These are phyloP conservation scores for Lithophane socia DNA, from an alignment of 2,888 invertebrate species.

Conservation along the genomic window DNA sequence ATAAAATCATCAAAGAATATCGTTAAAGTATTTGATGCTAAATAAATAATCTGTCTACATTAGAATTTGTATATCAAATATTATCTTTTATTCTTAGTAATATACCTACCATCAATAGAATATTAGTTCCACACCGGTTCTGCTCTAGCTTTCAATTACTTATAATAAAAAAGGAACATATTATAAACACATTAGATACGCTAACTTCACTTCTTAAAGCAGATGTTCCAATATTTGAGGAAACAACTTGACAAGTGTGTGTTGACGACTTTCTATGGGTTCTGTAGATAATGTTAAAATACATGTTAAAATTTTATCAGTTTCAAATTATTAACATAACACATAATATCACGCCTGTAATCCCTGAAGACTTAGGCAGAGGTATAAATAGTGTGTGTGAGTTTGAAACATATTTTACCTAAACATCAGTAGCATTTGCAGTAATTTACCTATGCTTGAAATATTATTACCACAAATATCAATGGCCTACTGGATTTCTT, in stretches of 20 bases:
- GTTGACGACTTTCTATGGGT: slow-evolving; percentile 19
- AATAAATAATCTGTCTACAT: not conserved
- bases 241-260: slow-evolving; percentile 25
- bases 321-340: not conserved
- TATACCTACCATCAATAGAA: slow-evolving; percentile 45
- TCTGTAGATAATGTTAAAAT: slow-evolving; percentile 23
- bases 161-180: slow-evolving; percentile 70
- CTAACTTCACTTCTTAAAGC: slow-evolving; percentile 72
- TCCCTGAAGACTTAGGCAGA: too few species aligned
- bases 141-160: slow-evolving; percentile 70
- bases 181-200: slow-evolving; percentile 83
- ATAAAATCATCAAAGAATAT: not conserved
- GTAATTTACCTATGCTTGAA: not conserved
- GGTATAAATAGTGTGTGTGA: too few species aligned
- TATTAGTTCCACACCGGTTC: slow-evolving; percentile 66
- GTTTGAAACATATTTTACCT: too few species aligned
- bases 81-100: slow-evolving; percentile 23
- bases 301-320: not conserved
- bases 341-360: too few species aligned
- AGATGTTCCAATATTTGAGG: slow-evolving; percentile 73
- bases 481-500: not conserved
- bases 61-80: not conserved
- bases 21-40: not conserved
- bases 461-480: too few species aligned
- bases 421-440: not conserved